Conservation (phyloP, 64 coral and sea anemone species). For the Hydrozoanthus tunicans region DNA sequence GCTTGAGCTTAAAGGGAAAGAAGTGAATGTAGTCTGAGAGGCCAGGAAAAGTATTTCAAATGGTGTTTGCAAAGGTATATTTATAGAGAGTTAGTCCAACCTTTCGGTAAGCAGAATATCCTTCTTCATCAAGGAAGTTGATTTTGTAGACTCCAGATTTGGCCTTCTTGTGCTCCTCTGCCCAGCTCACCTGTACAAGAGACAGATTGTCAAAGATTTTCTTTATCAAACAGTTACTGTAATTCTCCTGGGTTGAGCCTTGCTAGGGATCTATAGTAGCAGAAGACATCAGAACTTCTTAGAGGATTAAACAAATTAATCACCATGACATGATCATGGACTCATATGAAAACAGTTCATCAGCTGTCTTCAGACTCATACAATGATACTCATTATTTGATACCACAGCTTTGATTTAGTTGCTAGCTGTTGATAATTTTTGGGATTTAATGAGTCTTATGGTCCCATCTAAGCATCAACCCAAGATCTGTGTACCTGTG, state of each 20-base stretch:
- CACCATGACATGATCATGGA: conserved; percentile 45
- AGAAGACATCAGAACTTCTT: conserved; percentile 87
- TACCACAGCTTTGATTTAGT: not conserved
- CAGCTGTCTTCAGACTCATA: conserved; percentile 16
- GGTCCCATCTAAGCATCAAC: no score
- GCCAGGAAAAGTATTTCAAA: no score
- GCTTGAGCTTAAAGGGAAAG: no score
- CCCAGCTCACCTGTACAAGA: conserved; percentile 88
- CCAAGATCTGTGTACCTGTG: no score
- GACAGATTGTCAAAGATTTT: not conserved
- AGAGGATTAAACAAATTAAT: conserved; percentile 64
- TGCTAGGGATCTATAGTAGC: not conserved
- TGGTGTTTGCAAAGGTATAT: not conserved
- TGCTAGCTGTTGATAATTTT: no score
- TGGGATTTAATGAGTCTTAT: no score
- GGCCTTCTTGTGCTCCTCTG: conserved; percentile 82
- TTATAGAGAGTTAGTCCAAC: not conserved
- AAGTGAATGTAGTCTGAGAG: no score
- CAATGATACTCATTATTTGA: not conserved
- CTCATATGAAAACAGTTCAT: conserved; percentile 44
- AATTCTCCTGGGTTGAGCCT: not conserved
- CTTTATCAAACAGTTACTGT: not conserved
- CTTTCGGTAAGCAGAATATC: conserved; percentile 96
- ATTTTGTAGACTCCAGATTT: conserved; percentile 80
- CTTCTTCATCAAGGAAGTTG: conserved; percentile 93